A percentile compares a stretch with the other conserved stretches of the same genome.
These are phyloP conservation scores for Drosophila arawakana DNA, from an alignment of 1,140 invertebrate genomes.

Conservation along the genomic window DNA sequence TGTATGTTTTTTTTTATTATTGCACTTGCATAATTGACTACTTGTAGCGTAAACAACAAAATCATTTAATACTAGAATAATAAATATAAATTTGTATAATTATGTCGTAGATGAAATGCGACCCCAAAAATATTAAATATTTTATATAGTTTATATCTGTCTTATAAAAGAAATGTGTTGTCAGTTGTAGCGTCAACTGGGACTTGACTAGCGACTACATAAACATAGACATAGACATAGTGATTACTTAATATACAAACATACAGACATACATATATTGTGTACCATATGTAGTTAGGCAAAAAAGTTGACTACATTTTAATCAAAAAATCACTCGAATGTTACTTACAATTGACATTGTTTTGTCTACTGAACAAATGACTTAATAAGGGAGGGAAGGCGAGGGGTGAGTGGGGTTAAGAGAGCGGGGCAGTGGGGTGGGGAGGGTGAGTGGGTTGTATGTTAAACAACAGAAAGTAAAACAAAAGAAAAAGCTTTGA, in stretches of 20 bases:
- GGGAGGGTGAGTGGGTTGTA: background rate
- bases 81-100: slow-evolving; percentile 4
- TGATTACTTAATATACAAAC: slow-evolving; percentile 5
- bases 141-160: background rate
- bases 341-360: slow-evolving; percentile 80
- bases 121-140: slow-evolving; percentile 17
- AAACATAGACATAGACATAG: slow-evolving; percentile 13
- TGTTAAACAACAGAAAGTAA: background rate
- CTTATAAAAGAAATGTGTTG: slow-evolving; percentile 1
- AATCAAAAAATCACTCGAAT: slow-evolving; percentile 48
- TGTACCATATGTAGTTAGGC: background rate
- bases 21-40: slow-evolving; percentile 64
- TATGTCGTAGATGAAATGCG: slow-evolving; percentile 3
- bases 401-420: background rate
- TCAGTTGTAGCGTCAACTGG: background rate
- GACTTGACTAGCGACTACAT: slow-evolving; percentile 34
- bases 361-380: slow-evolving; percentile 32
- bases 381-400: slow-evolving; percentile 6
- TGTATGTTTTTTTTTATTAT: slow-evolving; percentile 11
- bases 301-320: slow-evolving; percentile 44
- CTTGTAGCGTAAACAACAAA: slow-evolving; percentile 72
- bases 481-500: slow-evolving; percentile 14
- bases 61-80: slow-evolving; percentile 2
- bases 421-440: background rate
- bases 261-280: no score